Conservation (phyloP, 2,888 invertebrate species). For the Drosophila pseudotalamancana region DNA sequence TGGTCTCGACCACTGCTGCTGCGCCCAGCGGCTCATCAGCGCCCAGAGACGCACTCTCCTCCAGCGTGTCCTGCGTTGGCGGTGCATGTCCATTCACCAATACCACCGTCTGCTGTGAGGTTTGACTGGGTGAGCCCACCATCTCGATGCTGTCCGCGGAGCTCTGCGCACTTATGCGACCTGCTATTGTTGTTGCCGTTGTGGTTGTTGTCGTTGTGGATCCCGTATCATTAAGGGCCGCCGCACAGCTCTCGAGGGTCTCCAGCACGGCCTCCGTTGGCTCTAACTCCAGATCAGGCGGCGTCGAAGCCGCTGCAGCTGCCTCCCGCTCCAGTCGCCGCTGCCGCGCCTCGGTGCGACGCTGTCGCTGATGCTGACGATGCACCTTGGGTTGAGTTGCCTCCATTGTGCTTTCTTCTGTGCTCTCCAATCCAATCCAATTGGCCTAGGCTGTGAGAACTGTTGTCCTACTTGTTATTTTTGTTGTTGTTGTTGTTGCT, state of each 20-base stretch:
- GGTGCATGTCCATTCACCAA: constrained; percentile 81
- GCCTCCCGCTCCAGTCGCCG: constrained; percentile 78
- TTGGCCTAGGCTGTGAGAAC: constrained; percentile 13
- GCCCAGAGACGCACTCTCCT: constrained; percentile 51
- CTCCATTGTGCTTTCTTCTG: constrained; percentile 72
- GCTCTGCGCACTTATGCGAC: constrained; percentile 71
- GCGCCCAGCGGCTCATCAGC: constrained; percentile 35
- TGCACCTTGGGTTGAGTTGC: constrained; percentile 83
- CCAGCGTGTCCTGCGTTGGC: constrained; percentile 46
- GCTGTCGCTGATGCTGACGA: constrained; percentile 83
- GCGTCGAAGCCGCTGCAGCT: constrained; percentile 59
- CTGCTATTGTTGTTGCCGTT: constrained; percentile 41
- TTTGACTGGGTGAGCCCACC: constrained; percentile 70
- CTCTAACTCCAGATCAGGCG: constrained; percentile 52
- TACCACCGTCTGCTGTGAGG: constrained; percentile 80
- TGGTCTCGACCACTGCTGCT: constrained; percentile 5
- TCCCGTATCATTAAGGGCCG: constrained; percentile 50
- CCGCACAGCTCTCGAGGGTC: constrained; percentile 54
- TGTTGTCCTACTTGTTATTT: constrained; percentile 1
- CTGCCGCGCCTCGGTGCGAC: constrained; percentile 81
- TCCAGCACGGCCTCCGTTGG: constrained; percentile 34
- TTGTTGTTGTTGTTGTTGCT: constrained; percentile 11
- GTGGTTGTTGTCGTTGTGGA: constrained; percentile 39
- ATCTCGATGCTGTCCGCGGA: constrained; percentile 73
- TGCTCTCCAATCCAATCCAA: constrained; percentile 15